Percentiles rank a stretch among this genome's conserved stretches.
phyloP scores from a whole-genome alignment of 1,140 invertebrate species.

The Aphelenchoides fujianensis region DNA sequence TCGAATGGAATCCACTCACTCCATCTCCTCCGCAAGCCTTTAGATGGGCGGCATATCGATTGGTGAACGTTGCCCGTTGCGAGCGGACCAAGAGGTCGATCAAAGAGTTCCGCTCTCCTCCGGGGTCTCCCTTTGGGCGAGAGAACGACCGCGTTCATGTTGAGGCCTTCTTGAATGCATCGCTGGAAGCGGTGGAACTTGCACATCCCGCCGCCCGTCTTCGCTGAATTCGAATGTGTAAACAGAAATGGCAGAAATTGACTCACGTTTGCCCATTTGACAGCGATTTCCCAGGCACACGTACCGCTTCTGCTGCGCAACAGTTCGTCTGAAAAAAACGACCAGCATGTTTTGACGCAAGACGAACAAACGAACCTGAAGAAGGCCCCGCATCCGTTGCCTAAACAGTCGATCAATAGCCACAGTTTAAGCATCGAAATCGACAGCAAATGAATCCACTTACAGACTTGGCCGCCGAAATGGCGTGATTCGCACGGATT shows the following conservation, averaged over 20 bases:
- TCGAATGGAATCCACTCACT: neutral
- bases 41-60: neutral
- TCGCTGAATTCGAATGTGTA: neutral
- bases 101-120: too few species aligned
- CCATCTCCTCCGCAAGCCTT: neutral
- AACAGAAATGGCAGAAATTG: neutral
- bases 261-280: neutral
- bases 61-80: neutral
- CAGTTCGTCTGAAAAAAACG: neutral
- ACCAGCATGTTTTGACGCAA: too few species aligned
- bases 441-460: too few species aligned
- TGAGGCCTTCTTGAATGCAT: neutral
- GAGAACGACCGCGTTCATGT: too few species aligned
- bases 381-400: too few species aligned
- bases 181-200: neutral
- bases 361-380: too few species aligned
- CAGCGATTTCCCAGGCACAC: neutral
- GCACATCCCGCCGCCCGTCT: neutral
- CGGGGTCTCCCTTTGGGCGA: too few species aligned
- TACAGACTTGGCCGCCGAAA: too few species aligned
- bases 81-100: neutral
- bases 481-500: too few species aligned
- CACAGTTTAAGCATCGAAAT: too few species aligned
- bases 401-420: too few species aligned
- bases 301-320: neutral